Base-by-base conservation (phyloP, 2,888 invertebrate genomes). In the Saturnia japonica region DNA sequence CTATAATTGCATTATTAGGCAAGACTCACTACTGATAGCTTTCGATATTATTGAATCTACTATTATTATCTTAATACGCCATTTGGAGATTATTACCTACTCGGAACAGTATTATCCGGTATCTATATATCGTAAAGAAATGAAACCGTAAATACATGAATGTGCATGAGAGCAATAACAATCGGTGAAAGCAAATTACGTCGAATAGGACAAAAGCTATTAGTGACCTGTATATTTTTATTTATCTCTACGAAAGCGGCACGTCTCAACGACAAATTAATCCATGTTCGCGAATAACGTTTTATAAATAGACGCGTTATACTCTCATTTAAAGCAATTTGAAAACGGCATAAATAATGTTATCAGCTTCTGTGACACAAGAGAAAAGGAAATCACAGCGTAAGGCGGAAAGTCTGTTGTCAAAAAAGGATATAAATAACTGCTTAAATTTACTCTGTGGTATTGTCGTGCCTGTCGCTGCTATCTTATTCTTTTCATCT, bases 201-300 rank as follows among this genome's bases (percentile, higher is more conserved):
- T 71, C 72, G 76, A 76, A 80, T 82, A 81, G 82, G 81, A 85
- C 83, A 83, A 87, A 85, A 82, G 81, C 79, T 81, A 85, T 86
- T 83, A 85, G 78, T 80, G 82, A 75, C 76, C 80, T 74, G 84
- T 85, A 86, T 84, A 84, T 89, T 88, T 89, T 88, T 88, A 83
- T 85, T 84, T 86, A 77, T 76, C 74, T 77, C 80, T 73, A 82
- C 79, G 85, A 86, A 89, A 88, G 83, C 80, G 70, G 69, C 76
- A 74, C 74, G 83, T 85, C 86, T 87, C 83, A 83, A 85, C 86
- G 83, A n/a, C n/a, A n/a, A 88, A 90, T 90, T 91, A 90, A 91
- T 90, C 81, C 82, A 82, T 80, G n/a, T n/a, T n/a, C n/a, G n/a
- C n/a, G n/a, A n/a, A n/a, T n/a, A n/a, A n/a, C n/a, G n/a, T n/a